phyloP scores from a whole-genome alignment of 2,113 vertebrate species.

The Ammodytes dubius region DNA sequence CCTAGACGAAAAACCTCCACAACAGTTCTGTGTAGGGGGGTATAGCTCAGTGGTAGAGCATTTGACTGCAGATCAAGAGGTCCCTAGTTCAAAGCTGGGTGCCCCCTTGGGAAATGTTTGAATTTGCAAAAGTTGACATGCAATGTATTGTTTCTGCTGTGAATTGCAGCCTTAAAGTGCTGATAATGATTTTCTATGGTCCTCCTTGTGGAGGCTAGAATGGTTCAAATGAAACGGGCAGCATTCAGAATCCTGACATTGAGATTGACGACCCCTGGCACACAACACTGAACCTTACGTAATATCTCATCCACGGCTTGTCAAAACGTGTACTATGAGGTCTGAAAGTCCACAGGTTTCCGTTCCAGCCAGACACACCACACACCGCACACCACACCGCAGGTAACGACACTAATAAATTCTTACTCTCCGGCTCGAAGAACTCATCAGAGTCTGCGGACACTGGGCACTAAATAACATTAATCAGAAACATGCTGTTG shows the following conservation, averaged over 20 bases:
- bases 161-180: not conserved
- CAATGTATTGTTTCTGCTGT: not conserved
- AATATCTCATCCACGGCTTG: conserved; percentile 39
- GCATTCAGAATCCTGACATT: not conserved
- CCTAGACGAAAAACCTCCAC: not conserved
- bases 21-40: not conserved
- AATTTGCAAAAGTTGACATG: not conserved
- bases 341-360: conserved; percentile 38
- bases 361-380: conserved; percentile 15
- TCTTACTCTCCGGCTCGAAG: not conserved
- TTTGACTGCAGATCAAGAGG: conserved; percentile 89
- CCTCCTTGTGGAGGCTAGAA: not conserved
- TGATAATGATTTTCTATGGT: not conserved
- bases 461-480: not conserved
- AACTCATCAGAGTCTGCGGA: not conserved
- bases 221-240: not conserved
- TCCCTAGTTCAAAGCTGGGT: conserved; percentile 87
- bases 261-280: not conserved
- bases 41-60: conserved; percentile 88
- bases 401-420: conserved; percentile 6
- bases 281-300: not conserved
- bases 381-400: not conserved
- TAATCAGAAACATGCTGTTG: not conserved
- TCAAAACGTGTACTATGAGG: not conserved
- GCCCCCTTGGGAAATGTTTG: conserved; percentile 55